phyloP scores from a whole-genome alignment of 2,797 vertebrate species.

The Manis crassicaudata region DNA sequence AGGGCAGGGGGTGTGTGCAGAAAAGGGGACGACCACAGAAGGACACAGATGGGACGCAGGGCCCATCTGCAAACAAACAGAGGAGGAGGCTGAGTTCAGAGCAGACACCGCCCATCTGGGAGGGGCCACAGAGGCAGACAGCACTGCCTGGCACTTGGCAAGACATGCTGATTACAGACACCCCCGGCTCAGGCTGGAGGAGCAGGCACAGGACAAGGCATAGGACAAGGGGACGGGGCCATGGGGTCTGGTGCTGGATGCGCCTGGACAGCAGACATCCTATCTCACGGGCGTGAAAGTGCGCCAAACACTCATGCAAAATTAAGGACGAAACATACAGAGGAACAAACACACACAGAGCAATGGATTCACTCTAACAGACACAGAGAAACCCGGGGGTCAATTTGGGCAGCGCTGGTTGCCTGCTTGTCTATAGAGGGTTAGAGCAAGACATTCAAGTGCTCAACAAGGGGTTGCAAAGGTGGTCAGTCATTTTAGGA shows the following conservation, averaged over 20 bases:
- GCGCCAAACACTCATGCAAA: slow-evolving; percentile 57
- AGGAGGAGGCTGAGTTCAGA: slow-evolving; percentile 65
- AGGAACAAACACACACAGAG: slow-evolving; percentile 74
- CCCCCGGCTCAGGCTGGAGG: slow-evolving; percentile 51
- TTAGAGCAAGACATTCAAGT: slow-evolving; percentile 90
- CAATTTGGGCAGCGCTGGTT: slow-evolving; percentile 96
- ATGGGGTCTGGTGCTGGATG: slow-evolving; percentile 86
- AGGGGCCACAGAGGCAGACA: slow-evolving; percentile 16
- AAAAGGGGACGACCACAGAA: slow-evolving; percentile 26
- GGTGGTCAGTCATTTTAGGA: slow-evolving; percentile 71
- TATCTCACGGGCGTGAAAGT: slow-evolving; percentile 48
- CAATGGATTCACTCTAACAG: slow-evolving; percentile 68
- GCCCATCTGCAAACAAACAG: slow-evolving; percentile 60
- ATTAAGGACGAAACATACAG: slow-evolving; percentile 77
- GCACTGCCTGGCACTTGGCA: neutral
- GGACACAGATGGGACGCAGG: slow-evolving; percentile 22
- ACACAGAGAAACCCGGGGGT: slow-evolving; percentile 64
- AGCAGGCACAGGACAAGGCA: slow-evolving; percentile 73
- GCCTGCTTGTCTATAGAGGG: slow-evolving; percentile 99
- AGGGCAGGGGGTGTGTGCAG: slow-evolving; percentile 57
- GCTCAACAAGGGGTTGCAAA: slow-evolving; percentile 80
- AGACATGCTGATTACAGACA: neutral
- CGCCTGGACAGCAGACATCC: slow-evolving; percentile 66
- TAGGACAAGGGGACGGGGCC: slow-evolving; percentile 82
- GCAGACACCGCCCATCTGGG: neutral